Percentiles rank a stretch among this genome's conserved stretches.
phyloP scores from a whole-genome alignment of 2,797 vertebrate genomes.

The Varecia variegata region DNA sequence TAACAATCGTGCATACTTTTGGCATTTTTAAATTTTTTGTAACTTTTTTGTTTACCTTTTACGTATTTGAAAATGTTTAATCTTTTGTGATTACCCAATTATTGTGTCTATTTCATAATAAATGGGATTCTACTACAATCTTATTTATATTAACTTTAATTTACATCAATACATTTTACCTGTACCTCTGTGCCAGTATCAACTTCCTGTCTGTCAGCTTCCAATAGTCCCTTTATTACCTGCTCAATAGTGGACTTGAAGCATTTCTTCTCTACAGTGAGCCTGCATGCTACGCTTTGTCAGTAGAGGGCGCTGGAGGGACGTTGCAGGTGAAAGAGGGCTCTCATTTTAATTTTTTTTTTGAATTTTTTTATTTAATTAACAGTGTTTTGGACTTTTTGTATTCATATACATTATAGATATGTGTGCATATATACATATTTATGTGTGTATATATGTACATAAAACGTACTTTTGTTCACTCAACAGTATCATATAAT shows the following conservation, averaged over 20 bases:
- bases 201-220: not conserved
- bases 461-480: not conserved
- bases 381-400: not conserved
- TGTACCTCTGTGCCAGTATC: not conserved
- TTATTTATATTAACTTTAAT: not conserved
- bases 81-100: not conserved
- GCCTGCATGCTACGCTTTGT: not conserved
- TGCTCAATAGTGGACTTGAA: not conserved
- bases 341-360: not conserved
- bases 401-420: slow-evolving; percentile 15
- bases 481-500: not conserved
- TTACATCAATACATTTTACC: not conserved
- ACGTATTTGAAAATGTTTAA: not conserved
- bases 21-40: not conserved
- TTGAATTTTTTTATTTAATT: slow-evolving; percentile 27
- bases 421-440: not conserved
- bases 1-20: not conserved
- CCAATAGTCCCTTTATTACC: not conserved
- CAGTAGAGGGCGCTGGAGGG: not conserved
- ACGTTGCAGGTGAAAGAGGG: not conserved
- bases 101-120: not conserved
- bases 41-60: not conserved
- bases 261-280: not conserved
- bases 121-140: not conserved
- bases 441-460: rapidly evolving